Percentiles rank a stretch among this genome's conserved stretches.
Conservation (phyloP, 2,888 invertebrate species). For the Lysandra coridon region DNA sequence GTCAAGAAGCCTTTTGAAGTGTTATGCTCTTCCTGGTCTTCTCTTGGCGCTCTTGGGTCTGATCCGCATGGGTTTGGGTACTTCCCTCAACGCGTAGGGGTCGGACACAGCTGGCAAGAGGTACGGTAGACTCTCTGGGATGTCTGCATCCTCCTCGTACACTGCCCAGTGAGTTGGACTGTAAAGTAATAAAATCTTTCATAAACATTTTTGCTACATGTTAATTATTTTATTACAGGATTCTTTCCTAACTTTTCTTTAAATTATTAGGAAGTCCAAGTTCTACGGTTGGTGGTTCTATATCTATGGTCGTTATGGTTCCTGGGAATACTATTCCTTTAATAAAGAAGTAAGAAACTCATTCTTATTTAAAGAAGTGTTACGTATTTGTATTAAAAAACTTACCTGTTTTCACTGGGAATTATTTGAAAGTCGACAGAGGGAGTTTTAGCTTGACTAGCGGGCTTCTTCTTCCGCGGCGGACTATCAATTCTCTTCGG, state of each 20-base stretch:
- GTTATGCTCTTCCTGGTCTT: conserved; percentile 45
- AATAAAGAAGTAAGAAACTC: no score
- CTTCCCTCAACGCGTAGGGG: conserved; percentile 67
- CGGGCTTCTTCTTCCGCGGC: conserved; percentile 45
- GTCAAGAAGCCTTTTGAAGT: neutral
- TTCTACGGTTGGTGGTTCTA: no score
- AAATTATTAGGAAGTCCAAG: no score
- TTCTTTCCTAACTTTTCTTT: no score
- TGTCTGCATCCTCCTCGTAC: conserved; percentile 67
- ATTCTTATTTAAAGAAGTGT: neutral
- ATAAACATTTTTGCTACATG: neutral
- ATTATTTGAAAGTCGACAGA: conserved; percentile 73
- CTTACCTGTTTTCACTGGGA: conserved; percentile 75
- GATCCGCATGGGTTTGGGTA: conserved; percentile 68
- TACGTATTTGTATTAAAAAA: conserved; percentile 2
- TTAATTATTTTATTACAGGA: neutral
- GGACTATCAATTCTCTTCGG: conserved; percentile 44
- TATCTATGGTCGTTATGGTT: no score
- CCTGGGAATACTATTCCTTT: no score
- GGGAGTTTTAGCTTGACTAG: conserved; percentile 62
- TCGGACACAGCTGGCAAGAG: conserved; percentile 66
- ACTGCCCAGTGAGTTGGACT: conserved; percentile 74
- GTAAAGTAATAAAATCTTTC: conserved; percentile 45
- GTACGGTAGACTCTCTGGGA: conserved; percentile 54
- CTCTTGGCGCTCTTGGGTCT: conserved; percentile 49